Base-by-base conservation (phyloP, 2,113 vertebrate genomes). In the Rutilus rutilus region DNA sequence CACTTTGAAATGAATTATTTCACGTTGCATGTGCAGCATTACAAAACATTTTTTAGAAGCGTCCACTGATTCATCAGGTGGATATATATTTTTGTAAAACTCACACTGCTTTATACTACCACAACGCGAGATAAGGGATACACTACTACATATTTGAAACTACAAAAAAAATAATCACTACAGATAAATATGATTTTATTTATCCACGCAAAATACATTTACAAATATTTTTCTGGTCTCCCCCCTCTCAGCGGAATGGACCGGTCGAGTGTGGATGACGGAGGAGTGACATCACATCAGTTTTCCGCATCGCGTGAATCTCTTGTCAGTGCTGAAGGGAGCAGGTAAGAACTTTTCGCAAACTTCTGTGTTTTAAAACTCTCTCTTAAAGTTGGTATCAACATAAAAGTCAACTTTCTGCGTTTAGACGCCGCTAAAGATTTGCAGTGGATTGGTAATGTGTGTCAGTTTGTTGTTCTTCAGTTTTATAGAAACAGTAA, bases 271-370 rank as follows among this genome's bases (percentile, higher is more conserved):
- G 92, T 88, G 21, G 83, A 69, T 83, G 71, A 62, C 45, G n/a
- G 30, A 19, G 33, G 27, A 12, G 71, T 88, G 89, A 89, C 92
- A 92, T 91, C 91, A 89, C 92, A 92, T 91, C 91, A 92, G 89
- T 77, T 88, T 93, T 93, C 93, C 91, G 92, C 83, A 62, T 91
- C 87, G 78, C 81, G 82, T n/a, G 23, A 77, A 84, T 79, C 47
- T 89, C 19, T 74, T 81, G 87, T 88, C 84, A 89, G 87, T 25
- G 57, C 19, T 64, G 69, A 54, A 87, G 88, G 73, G 77, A 54
- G 30, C 80, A 92, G 93, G 94, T 95, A 92, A 92, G 92, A 59
- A 19, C 14, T 23, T 4, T 2, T 7, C 25, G 2, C 7, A 62
- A 17, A 50, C 39, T 59, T 74, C 30, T 21, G 21, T 36, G 62